Conservation (phyloP, 2,113 vertebrate genomes). For the Crotalus helleri region DNA sequence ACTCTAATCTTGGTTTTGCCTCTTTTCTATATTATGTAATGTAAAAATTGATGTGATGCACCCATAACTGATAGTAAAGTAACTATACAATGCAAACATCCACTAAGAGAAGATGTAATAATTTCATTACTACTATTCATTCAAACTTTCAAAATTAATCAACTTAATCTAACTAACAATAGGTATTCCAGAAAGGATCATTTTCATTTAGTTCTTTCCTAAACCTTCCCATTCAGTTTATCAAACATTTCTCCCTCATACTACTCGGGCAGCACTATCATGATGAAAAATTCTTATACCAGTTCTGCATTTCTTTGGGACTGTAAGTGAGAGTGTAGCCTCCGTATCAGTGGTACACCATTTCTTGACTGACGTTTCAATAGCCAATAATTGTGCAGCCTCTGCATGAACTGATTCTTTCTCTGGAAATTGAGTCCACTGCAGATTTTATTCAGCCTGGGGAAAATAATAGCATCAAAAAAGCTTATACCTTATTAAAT, state of each 20-base stretch:
- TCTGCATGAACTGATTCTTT: slow-evolving; percentile 96
- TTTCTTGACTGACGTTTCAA: slow-evolving; percentile 94
- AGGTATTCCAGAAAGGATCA: not conserved
- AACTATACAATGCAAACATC: not conserved
- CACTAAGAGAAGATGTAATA: not conserved
- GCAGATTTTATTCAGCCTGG: slow-evolving; percentile 92
- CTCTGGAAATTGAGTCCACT: slow-evolving; percentile 88
- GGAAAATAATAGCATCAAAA: slow-evolving; percentile 52
- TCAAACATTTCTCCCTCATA: not conserved
- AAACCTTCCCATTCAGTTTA: not conserved
- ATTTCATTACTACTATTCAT: not conserved
- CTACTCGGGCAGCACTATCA: not conserved
- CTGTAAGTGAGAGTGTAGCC: slow-evolving; percentile 86
- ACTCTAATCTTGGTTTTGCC: not conserved
- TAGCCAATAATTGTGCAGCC: slow-evolving; percentile 95
- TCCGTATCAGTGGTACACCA: slow-evolving; percentile 89
- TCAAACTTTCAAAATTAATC: not conserved
- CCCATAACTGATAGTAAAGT: not conserved
- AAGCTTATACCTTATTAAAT: not conserved
- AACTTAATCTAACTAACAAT: not conserved
- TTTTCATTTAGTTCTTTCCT: not conserved
- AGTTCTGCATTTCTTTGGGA: slow-evolving; percentile 85
- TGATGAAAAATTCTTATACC: slow-evolving; percentile 63
- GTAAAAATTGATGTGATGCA: not conserved
- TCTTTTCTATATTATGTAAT: not conserved